These are phyloP conservation scores for Ischnura elegans DNA, from an alignment of 2,888 invertebrate genomes.

Conservation along the genomic window DNA sequence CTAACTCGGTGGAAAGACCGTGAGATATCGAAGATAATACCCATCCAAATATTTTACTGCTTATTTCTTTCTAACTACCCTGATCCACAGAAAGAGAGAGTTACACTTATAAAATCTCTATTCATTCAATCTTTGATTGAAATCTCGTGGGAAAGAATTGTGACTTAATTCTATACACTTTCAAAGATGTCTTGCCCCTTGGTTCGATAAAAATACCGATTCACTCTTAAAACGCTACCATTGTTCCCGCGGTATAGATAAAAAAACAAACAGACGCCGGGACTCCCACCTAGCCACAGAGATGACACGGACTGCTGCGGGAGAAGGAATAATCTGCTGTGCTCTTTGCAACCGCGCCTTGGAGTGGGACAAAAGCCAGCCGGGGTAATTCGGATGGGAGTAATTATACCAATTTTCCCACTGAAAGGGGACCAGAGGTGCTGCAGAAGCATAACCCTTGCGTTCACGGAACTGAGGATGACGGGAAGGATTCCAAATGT, in stretches of 20 bases:
- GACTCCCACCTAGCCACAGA: not conserved
- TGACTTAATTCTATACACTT: not conserved
- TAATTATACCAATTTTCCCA: slow-evolving; percentile 30
- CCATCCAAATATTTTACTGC: no score
- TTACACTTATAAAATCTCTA: no score
- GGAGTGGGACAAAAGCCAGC: slow-evolving; percentile 38
- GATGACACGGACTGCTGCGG: slow-evolving; percentile 25
- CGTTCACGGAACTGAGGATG: slow-evolving; percentile 35
- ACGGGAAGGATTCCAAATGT: slow-evolving; percentile 38
- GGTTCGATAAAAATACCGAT: not conserved
- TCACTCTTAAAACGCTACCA: not conserved
- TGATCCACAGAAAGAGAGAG: no score
- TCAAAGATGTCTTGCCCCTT: not conserved
- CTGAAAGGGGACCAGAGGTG: slow-evolving; percentile 35
- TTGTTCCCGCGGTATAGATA: not conserved
- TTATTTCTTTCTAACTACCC: no score
- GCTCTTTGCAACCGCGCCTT: slow-evolving; percentile 25
- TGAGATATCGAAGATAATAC: no score
- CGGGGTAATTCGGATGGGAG: slow-evolving; percentile 33
- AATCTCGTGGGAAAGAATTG: not conserved
- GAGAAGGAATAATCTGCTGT: slow-evolving; percentile 35
- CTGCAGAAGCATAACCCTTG: slow-evolving; percentile 14
- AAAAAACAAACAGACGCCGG: slow-evolving; percentile 15
- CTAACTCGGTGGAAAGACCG: no score
- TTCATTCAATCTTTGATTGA: no score